Conservation (phyloP, 2,888 invertebrate genomes). For the Agonopterix heracliana region DNA sequence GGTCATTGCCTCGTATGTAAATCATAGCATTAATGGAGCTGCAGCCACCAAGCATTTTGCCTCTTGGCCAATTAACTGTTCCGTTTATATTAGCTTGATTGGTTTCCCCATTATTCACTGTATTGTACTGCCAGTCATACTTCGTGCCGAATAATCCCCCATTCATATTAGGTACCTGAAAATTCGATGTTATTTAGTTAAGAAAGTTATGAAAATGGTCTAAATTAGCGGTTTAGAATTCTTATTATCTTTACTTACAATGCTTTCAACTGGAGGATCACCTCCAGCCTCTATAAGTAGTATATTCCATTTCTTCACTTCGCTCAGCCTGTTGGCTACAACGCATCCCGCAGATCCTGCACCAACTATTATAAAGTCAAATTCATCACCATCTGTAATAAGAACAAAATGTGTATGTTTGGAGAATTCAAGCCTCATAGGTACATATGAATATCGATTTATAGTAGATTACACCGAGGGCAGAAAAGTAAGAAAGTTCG, state of each 20-base stretch:
- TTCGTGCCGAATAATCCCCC: conserved; percentile 32
- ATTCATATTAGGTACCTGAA: conserved; percentile 27
- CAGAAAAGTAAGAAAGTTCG: no score
- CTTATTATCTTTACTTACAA: conserved; percentile 12
- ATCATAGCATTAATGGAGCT: conserved; percentile 75
- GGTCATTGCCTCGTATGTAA: conserved; percentile 66
- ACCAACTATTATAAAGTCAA: conserved; percentile 19
- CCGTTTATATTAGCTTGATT: conserved; percentile 77
- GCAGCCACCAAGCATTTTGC: conserved; percentile 78
- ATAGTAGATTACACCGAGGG: no score
- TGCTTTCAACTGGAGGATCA: conserved; percentile 24
- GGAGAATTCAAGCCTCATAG: no score
- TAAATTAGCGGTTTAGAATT: not conserved
- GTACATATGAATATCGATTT: no score
- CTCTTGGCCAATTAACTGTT: conserved; percentile 71
- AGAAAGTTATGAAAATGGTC: not conserved
- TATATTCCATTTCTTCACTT: conserved; percentile 28
- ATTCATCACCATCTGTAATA: conserved; percentile 22
- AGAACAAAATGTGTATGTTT: not conserved
- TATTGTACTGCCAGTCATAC: conserved; percentile 90
- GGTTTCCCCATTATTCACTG: conserved; percentile 82
- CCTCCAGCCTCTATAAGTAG: conserved; percentile 14
- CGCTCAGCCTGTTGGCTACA: conserved; percentile 31
- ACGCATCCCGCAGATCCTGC: conserved; percentile 31
- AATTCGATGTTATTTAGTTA: not conserved